Base-by-base conservation (phyloP, 1,140 invertebrate species). In the Polypedilum pembai region DNA sequence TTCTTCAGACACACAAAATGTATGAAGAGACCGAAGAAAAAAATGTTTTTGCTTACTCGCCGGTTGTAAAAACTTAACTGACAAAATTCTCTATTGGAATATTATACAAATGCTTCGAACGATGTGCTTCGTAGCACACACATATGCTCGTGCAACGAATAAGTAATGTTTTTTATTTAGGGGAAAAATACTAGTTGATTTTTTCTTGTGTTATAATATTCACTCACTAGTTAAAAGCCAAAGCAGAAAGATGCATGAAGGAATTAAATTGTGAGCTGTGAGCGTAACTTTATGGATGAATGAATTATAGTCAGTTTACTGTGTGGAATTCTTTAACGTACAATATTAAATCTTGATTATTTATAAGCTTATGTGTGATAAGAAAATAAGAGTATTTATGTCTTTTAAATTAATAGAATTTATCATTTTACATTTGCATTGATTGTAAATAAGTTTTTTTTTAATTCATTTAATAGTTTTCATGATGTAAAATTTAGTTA, bases 61-160 rank as follows among this genome's bases (percentile, higher is more conserved):
- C 45, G 45, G 45, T n/a, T n/a, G 45, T 56, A 56, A 56, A 56
- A 56, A n/a, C n/a, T 56, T 56, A 56, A 56, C 45, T 56, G n/a
- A 56, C 45, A 56, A n/a, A 56, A 56, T 56, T 56, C 12, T n/a
- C 12, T 56, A 56, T 56, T 56, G 45, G 45, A 56, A 56, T 56
- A 45, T 45, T n/a, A n/a, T 56, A 56, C 45, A 56, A 12, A 56
- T 56, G 45, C n/a, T n/a, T 56, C n/a, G 4, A 4, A 56, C 45
- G 45, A 56, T 56, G 45, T n/a, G 12, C 12, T n/a, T 4, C 45
- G 45, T 15, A 56, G 12, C 45, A 56, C n/a, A n/a, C 10, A 56
- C 45, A 56, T 56, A 56, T 56, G 45, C 45, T 56, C 45, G 45
- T 56, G 45, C 45, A n/a, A 56, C 45, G 45, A 56, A 56, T 56